These are phyloP conservation scores for Paramormyrops hopkinsi DNA, from an alignment of 2,797 vertebrate species.

Conservation along the genomic window DNA sequence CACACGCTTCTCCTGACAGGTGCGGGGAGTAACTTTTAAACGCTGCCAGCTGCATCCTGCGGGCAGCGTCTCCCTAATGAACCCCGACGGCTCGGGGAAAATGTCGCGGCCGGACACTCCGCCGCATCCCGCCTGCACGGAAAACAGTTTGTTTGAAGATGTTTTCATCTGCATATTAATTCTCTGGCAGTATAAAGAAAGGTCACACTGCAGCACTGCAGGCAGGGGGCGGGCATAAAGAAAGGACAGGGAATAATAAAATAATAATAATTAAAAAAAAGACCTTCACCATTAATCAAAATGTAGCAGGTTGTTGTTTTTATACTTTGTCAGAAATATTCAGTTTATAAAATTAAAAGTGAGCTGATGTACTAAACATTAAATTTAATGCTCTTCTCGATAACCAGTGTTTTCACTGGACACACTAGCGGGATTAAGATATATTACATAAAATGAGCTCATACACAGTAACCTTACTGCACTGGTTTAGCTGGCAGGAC, in stretches of 20 bases:
- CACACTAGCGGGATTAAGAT: not conserved
- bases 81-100: conserved; percentile 18
- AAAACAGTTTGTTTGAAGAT: conserved; percentile 17
- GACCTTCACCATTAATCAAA: not conserved
- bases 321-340: not conserved
- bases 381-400: not conserved
- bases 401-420: not conserved
- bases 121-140: not conserved
- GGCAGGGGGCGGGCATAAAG: conserved; percentile 1
- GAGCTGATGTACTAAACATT: not conserved
- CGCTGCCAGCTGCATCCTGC: not conserved
- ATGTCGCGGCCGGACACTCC: conserved; percentile 14
- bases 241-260: not conserved
- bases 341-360: not conserved
- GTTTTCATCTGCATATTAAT: conserved; percentile 23
- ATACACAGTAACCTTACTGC: not conserved
- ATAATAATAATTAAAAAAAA: not conserved
- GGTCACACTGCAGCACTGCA: not conserved
- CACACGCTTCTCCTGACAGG: conserved; percentile 6
- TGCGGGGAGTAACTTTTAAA: conserved; percentile 19
- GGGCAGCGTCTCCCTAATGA: conserved; percentile 20
- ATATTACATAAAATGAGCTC: not conserved
- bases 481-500: not conserved
- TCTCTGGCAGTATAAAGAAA: conserved; percentile 19
- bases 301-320: not conserved